Conservation (phyloP, 2,113 vertebrate genomes). For the Sebastes fasciatus region DNA sequence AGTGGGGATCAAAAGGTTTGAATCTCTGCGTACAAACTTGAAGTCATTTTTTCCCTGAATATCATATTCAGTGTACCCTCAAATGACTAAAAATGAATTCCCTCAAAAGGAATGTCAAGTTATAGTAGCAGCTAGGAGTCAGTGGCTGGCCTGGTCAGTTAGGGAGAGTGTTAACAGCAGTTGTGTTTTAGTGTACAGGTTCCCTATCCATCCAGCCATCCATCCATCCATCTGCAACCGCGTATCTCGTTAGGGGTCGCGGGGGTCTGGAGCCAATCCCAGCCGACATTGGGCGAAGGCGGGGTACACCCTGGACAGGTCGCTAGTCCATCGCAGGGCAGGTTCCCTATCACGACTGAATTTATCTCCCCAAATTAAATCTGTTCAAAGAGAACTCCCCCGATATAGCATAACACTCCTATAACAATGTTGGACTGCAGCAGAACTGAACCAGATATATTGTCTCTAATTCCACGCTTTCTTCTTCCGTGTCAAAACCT, state of each 20-base stretch:
- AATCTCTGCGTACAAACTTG: background rate
- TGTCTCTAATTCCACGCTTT: background rate
- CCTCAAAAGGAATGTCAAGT: background rate
- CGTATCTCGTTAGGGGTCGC: too few species aligned
- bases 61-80: background rate
- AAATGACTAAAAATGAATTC: background rate
- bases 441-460: background rate
- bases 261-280: too few species aligned
- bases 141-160: background rate
- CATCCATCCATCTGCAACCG: too few species aligned
- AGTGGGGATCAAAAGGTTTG: background rate
- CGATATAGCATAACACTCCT: background rate
- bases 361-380: background rate
- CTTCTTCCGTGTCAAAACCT: background rate
- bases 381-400: background rate
- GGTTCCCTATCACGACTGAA: background rate
- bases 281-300: too few species aligned
- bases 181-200: background rate
- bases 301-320: too few species aligned
- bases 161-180: background rate
- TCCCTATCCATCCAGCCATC: too few species aligned
- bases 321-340: too few species aligned
- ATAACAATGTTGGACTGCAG: background rate
- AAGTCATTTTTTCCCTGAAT: background rate
- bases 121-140: background rate